Evolutionary conservation across 2,888 invertebrate genomes (phyloP), one percentile per base, ranked within the genome.

Genomic region (Polymixis lichenea): DNA sequence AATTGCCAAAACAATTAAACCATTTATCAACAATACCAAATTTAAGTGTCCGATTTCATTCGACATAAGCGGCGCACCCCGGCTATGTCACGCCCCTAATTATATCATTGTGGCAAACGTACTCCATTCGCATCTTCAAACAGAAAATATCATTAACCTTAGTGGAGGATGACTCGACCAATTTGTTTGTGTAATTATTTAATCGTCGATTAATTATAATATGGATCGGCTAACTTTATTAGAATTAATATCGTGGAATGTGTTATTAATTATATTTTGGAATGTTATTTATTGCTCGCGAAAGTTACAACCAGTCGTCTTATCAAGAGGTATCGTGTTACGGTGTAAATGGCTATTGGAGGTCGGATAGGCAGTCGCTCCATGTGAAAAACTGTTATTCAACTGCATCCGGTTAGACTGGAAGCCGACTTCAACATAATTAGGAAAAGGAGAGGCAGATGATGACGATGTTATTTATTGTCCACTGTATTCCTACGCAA

Each of bases 1-100:
- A 95, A 95, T 95, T 94, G 95, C 94, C 91, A 91, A 93, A 94
- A 95, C 94, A 95, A 95, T 95, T 95, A 94, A 92, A 93, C 92
- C 94, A 92, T 94, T 93, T 91, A 92, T 92, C 92, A 92, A 92
- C 92, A 90, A 90, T 89, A 91, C 87, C 89, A 90, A 91, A 90
- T 92, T 91, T 92, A 91, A 92, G 90, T 89, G 91, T 90, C 89
- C 88, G 89, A 87, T 89, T 89, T 83, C 89, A 89, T 84, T 88
- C 83, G 88, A 85, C 86, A 84, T 85, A 83, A 84, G 85, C 91
- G 86, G 85, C 85, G 88, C 88, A 80, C 87, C 84, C 87, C 60
- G 76, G 38, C 79, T 11, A 4, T 71, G 85, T 67, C 82, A 80
- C 85, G 55, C 86, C 84, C 82, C 85, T 87, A 83, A 84, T 87